Evolutionary conservation across 2,888 invertebrate genomes (phyloP).

Genomic region (Drosophila eohydei): DNA sequence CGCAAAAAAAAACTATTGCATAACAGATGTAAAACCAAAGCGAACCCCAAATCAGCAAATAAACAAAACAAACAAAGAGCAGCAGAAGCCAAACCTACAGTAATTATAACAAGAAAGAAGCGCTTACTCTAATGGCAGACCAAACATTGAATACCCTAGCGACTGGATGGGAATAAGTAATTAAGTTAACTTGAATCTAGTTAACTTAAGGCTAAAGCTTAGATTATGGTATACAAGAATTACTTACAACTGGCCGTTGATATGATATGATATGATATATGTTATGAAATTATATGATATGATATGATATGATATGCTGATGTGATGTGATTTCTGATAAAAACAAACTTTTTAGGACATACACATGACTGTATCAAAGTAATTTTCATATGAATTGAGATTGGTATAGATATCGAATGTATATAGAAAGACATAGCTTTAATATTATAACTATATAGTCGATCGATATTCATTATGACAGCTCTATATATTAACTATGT

Average conservation of each 20-base stretch:
- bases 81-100: constrained; percentile 53
- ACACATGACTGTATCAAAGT: too few species aligned
- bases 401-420: too few species aligned
- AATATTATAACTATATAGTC: too few species aligned
- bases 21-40: constrained; percentile 58
- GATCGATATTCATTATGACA: too few species aligned
- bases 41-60: constrained; percentile 26
- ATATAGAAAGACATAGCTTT: too few species aligned
- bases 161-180: not conserved
- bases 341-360: too few species aligned
- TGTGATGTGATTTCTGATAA: too few species aligned
- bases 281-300: not conserved
- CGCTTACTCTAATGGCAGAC: not conserved
- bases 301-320: too few species aligned
- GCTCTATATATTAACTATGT: too few species aligned
- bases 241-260: not conserved
- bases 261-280: not conserved
- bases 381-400: too few species aligned
- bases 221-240: not conserved
- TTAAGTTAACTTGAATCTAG: too few species aligned
- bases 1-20: constrained; percentile 62
- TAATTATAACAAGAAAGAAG: constrained; percentile 71
- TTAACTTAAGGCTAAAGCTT: not conserved
- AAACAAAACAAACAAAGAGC: constrained; percentile 43
- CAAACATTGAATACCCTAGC: constrained; percentile 1